Evolutionary conservation across 2,888 invertebrate species (phyloP).

Genomic region (Amitus sp.): DNA sequence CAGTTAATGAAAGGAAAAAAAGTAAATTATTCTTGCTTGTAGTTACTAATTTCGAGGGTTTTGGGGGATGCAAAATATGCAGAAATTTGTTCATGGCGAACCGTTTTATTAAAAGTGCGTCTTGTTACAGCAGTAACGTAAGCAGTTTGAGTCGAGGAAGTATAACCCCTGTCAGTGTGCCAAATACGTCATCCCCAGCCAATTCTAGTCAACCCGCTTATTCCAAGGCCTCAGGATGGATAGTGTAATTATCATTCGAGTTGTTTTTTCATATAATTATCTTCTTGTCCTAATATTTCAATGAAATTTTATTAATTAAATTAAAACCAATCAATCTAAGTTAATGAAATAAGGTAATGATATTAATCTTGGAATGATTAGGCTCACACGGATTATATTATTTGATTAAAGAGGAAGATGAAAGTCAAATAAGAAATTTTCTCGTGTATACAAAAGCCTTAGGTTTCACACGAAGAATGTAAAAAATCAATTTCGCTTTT

Average conservation of each 20-base stretch:
- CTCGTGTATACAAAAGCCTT: no score
- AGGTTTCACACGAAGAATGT: no score
- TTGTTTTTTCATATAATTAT: background rate
- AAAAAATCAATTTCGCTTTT: no score
- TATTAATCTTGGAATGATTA: no score
- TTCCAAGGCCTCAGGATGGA: constrained; percentile 67
- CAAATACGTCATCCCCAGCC: constrained; percentile 66
- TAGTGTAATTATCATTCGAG: constrained; percentile 50
- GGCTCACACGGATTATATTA: no score
- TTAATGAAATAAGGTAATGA: no score
- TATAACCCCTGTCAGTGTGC: constrained; percentile 71
- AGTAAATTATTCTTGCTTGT: no score
- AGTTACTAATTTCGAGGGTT: background rate
- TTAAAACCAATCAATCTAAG: background rate
- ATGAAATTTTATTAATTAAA: constrained; percentile 1
- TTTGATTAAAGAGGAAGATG: no score
- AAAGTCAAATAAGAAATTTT: no score
- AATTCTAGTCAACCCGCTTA: constrained; percentile 72
- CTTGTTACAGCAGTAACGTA: constrained; percentile 77
- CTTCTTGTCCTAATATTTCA: background rate
- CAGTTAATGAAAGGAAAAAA: no score
- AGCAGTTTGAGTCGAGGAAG: constrained; percentile 83
- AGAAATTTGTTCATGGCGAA: no score
- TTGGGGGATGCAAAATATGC: no score
- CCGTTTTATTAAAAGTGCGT: constrained; percentile 16